Evolutionary conservation across 2,113 vertebrate species (phyloP).

Genomic region (Chaenogobius annularis): DNA sequence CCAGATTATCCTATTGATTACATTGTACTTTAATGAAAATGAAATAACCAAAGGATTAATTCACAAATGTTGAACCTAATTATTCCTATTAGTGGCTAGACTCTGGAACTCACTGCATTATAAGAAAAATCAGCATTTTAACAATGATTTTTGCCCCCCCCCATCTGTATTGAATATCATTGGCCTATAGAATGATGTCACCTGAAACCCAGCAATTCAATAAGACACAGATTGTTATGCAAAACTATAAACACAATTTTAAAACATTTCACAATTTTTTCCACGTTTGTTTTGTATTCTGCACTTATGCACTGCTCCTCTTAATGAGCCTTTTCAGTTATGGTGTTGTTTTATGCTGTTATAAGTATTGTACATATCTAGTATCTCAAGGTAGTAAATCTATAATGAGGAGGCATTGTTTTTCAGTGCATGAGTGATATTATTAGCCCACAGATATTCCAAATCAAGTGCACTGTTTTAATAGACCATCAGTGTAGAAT

Average conservation of each 20-base stretch:
- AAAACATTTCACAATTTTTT: conserved; percentile 2
- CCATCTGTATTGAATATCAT: too few species aligned
- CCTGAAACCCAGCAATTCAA: too few species aligned
- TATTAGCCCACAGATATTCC: neutral
- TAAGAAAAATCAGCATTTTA: too few species aligned
- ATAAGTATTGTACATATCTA: neutral
- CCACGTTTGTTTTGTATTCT: conserved; percentile 5
- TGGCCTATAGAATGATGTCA: too few species aligned
- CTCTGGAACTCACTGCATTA: too few species aligned
- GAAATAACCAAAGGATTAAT: too few species aligned
- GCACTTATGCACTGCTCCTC: neutral
- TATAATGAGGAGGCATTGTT: neutral
- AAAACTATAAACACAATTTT: conserved; percentile 12
- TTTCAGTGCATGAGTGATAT: neutral
- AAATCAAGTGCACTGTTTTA: neutral
- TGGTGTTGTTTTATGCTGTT: neutral
- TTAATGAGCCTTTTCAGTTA: neutral
- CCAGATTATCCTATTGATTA: too few species aligned
- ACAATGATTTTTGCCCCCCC: too few species aligned
- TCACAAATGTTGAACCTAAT: too few species aligned
- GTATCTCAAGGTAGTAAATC: neutral
- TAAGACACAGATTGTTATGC: conserved; percentile 1
- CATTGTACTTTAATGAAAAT: too few species aligned
- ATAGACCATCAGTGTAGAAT: neutral
- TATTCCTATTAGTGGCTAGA: too few species aligned